These are phyloP conservation scores for Eucera pruinosa DNA, from an alignment of 2,888 invertebrate species.

Conservation along the genomic window DNA sequence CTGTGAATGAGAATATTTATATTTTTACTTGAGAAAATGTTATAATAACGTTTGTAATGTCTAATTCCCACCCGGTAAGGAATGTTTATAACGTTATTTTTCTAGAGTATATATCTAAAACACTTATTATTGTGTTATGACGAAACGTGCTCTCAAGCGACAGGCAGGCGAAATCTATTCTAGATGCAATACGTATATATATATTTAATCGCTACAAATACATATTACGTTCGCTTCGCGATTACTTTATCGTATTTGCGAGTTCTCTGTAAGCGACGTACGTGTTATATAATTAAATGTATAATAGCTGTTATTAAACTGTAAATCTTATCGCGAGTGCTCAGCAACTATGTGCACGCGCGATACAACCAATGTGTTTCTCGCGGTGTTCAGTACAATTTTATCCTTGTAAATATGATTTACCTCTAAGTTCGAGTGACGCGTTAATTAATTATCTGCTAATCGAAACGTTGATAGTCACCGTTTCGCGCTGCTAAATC, in stretches of 20 bases:
- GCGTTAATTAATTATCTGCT: conserved; percentile 7
- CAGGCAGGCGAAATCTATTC: conserved; percentile 43
- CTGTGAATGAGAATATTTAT: conserved; percentile 77
- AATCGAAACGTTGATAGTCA: conserved; percentile 24
- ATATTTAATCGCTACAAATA: conserved; percentile 12
- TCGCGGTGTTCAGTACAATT: conserved; percentile 45
- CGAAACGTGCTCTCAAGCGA: conserved; percentile 72
- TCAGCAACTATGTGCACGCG: conserved; percentile 8
- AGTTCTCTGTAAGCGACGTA: conserved; percentile 26
- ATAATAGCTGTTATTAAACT: conserved; percentile 1
- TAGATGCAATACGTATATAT: conserved; percentile 39
- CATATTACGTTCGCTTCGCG: conserved; percentile 42
- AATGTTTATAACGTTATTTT: conserved; percentile 78
- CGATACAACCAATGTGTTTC: conserved; percentile 30
- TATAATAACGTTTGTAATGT: conserved; percentile 77
- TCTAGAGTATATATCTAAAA: conserved; percentile 79
- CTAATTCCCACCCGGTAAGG: conserved; percentile 63
- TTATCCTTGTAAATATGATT: conserved; percentile 42
- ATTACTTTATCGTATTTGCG: conserved; percentile 18
- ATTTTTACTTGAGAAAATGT: conserved; percentile 78
- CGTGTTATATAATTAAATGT: conserved; percentile 6
- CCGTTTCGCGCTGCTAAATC: conserved; percentile 15
- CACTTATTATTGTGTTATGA: conserved; percentile 75
- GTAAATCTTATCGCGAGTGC: conserved; percentile 25
- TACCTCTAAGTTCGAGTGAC: conserved; percentile 22